A percentile compares a stretch with the other conserved stretches of the same genome.
These are phyloP conservation scores for Pardalotus punctatus DNA, from an alignment of 2,113 vertebrate genomes.

Conservation along the genomic window DNA sequence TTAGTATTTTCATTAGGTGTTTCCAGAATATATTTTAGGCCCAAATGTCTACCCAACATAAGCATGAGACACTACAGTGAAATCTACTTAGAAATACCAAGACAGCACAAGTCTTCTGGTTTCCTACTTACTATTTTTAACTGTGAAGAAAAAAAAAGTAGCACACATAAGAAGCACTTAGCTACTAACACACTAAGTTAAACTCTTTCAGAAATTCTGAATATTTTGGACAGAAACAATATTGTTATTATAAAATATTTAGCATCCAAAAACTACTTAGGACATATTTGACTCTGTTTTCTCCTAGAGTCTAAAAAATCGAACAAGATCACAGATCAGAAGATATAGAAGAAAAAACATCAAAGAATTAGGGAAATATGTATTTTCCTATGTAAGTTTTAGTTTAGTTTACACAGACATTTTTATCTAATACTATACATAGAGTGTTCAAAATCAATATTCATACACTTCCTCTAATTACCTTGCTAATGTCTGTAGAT, in stretches of 20 bases:
- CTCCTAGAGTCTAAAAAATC: not conserved
- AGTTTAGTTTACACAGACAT: not conserved
- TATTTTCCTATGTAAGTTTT: not conserved
- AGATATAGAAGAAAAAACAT: not conserved
- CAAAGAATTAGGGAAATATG: not conserved
- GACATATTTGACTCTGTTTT: not conserved
- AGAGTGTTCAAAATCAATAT: not conserved
- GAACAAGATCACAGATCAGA: not conserved
- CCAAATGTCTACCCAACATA: not conserved
- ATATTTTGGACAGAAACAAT: not conserved
- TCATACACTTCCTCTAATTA: conserved; percentile 27
- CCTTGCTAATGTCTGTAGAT: conserved; percentile 95
- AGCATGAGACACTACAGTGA: not conserved
- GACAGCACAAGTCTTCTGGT: not conserved
- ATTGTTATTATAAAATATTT: not conserved
- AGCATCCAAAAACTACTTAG: not conserved
- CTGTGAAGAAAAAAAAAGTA: not conserved
- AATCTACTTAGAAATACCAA: not conserved
- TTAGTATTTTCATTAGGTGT: not conserved
- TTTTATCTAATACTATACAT: not conserved
- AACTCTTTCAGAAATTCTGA: not conserved
- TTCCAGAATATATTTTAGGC: not conserved
- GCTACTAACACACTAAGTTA: not conserved
- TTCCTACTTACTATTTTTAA: not conserved
- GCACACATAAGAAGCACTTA: not conserved